These are phyloP conservation scores for Bibio marci DNA, from an alignment of 2,888 invertebrate species.

Conservation along the genomic window DNA sequence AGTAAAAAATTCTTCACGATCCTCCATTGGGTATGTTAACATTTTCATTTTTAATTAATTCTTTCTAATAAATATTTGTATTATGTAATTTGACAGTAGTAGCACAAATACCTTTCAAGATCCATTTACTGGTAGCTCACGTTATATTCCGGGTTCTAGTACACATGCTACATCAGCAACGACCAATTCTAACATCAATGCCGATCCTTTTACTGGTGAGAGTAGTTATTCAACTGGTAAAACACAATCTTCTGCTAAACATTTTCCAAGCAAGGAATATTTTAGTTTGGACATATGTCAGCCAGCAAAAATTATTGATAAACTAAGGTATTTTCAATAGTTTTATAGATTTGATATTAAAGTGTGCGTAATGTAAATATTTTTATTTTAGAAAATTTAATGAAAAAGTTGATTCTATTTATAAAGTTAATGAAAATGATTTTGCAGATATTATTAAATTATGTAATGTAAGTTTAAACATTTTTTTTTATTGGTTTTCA, in stretches of 20 bases:
- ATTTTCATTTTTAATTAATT: not conserved
- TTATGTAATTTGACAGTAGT: too few relatives aligned
- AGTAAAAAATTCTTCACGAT: slow-evolving; percentile 47
- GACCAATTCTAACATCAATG: not conserved
- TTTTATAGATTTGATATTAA: not conserved
- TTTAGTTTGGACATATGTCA: slow-evolving; percentile 65
- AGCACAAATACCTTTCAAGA: slow-evolving; percentile 32
- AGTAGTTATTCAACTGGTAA: slow-evolving; percentile 2
- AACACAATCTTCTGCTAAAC: slow-evolving; percentile 12
- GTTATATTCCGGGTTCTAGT: slow-evolving; percentile 41
- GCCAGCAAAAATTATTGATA: slow-evolving; percentile 52
- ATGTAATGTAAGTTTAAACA: too few relatives aligned
- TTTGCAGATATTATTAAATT: too few relatives aligned
- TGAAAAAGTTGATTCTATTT: slow-evolving; percentile 35
- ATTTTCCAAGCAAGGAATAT: slow-evolving; percentile 32
- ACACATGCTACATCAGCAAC: not conserved
- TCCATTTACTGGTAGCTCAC: slow-evolving; percentile 50
- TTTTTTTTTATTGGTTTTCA: too few relatives aligned
- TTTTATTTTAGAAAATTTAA: slow-evolving; percentile 45
- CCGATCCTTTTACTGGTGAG: slow-evolving; percentile 12
- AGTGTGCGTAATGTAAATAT: not conserved
- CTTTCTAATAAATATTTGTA: not conserved
- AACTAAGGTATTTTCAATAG: slow-evolving; percentile 30
- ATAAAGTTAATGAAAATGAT: not conserved
- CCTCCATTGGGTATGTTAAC: not conserved